Conservation (phyloP, 2,797 vertebrate species). For the Serranus cabrilla region DNA sequence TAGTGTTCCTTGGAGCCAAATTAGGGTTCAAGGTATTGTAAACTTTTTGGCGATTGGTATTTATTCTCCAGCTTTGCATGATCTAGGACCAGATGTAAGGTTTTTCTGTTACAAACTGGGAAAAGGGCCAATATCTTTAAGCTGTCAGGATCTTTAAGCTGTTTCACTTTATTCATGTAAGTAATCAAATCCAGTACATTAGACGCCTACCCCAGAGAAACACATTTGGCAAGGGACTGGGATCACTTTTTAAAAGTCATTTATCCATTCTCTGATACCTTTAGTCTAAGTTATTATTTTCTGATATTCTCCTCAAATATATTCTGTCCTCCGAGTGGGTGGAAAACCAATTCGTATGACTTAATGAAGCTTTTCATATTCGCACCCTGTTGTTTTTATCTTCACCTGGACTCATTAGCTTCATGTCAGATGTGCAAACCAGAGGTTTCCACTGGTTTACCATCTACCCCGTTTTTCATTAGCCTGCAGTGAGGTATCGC, state of each 20-base stretch:
- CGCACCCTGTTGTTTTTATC: not conserved
- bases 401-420: slow-evolving; percentile 11
- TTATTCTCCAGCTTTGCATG: not conserved
- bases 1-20: not conserved
- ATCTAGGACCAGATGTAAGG: not conserved
- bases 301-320: not conserved
- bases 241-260: not conserved
- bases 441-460: not conserved
- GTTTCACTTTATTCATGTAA: not conserved
- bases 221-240: not conserved
- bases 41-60: not conserved
- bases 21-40: not conserved
- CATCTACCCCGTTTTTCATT: not conserved
- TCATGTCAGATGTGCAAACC: slow-evolving; percentile 5
- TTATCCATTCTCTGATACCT: not conserved
- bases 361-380: slow-evolving; percentile 22
- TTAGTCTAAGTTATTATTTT: not conserved
- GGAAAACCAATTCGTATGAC: not conserved
- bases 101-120: not conserved
- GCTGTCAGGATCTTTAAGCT: not conserved
- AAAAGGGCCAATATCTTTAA: no score
- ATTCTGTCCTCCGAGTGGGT: not conserved
- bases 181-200: not conserved
- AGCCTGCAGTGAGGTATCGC: not conserved
- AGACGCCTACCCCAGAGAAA: not conserved